Conservation (phyloP, 1,140 invertebrate species). For the Drosophila ficusphila region DNA sequence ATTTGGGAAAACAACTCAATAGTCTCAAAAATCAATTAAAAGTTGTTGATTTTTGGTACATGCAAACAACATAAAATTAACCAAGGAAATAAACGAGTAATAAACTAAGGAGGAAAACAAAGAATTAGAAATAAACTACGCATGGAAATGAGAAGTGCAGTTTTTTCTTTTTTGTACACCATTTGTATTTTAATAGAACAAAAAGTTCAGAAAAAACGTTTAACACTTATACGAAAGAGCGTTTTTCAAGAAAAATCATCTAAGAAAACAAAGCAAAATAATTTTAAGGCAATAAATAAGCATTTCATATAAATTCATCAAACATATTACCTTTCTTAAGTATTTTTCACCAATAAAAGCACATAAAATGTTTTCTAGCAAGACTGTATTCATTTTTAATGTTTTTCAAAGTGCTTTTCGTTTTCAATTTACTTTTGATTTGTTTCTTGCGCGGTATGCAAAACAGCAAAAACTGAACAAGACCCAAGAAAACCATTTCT, state of each 20-base stretch:
- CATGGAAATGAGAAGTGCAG: background rate
- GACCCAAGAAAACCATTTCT: conserved; percentile 6
- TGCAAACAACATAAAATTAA: background rate
- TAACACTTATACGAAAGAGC: background rate
- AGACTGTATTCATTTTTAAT: background rate
- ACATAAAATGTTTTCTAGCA: background rate
- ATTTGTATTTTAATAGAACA: background rate
- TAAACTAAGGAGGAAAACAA: conserved; percentile 5
- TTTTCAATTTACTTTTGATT: conserved; percentile 49
- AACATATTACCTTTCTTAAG: background rate
- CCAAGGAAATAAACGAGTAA: background rate
- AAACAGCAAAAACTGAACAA: conserved; percentile 32
- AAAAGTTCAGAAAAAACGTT: background rate
- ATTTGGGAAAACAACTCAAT: too few species aligned
- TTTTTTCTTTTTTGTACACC: conserved; percentile 11
- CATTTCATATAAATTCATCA: too few species aligned
- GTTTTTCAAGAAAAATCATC: background rate
- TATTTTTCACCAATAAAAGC: conserved; percentile 1
- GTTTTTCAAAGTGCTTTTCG: conserved; percentile 33
- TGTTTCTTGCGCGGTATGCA: conserved; percentile 30
- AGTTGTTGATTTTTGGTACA: background rate
- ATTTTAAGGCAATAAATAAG: too few species aligned
- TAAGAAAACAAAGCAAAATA: background rate
- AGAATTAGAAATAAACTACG: conserved; percentile 2
- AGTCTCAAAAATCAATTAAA: background rate